Evolutionary conservation across 2,888 invertebrate genomes (phyloP).

Genomic region (Drosophila diplacantha): DNA sequence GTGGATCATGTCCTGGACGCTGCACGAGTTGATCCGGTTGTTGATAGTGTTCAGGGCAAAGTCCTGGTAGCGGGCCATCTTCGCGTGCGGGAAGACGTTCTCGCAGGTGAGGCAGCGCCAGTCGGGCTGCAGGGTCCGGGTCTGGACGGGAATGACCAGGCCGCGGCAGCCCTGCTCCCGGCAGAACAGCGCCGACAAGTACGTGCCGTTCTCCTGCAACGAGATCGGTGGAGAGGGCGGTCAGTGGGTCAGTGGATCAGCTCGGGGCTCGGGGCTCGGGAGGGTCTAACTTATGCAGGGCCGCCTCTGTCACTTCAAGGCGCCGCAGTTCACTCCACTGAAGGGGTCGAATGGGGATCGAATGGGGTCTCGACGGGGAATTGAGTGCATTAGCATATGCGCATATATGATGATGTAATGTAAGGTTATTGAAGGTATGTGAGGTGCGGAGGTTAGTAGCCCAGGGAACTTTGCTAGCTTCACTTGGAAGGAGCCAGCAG

Average conservation of each 20-base stretch:
- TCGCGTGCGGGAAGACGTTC: conserved; percentile 69
- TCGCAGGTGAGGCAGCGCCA: conserved; percentile 84
- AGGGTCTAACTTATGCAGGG: background rate
- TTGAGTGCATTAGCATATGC: conserved; percentile 17
- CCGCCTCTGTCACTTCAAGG: conserved; percentile 26
- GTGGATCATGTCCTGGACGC: conserved; percentile 74
- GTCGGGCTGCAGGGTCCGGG: conserved; percentile 80
- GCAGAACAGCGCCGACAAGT: conserved; percentile 77
- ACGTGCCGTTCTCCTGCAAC: conserved; percentile 75
- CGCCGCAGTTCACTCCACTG: background rate
- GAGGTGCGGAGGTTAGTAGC: background rate
- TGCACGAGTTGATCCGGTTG: conserved; percentile 74
- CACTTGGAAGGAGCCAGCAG: no score
- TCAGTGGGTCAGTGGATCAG: background rate
- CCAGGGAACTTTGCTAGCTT: background rate
- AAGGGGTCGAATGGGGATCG: background rate
- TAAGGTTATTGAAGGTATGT: background rate
- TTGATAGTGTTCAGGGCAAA: conserved; percentile 76
- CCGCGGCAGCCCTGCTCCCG: conserved; percentile 78
- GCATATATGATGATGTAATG: no score
- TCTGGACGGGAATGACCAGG: conserved; percentile 80
- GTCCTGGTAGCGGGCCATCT: conserved; percentile 76
- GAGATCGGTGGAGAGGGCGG: background rate
- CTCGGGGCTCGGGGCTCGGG: background rate
- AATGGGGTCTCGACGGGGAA: background rate